Conservation (phyloP, 2,888 invertebrate species). For the Agrenia bidenticulata region DNA sequence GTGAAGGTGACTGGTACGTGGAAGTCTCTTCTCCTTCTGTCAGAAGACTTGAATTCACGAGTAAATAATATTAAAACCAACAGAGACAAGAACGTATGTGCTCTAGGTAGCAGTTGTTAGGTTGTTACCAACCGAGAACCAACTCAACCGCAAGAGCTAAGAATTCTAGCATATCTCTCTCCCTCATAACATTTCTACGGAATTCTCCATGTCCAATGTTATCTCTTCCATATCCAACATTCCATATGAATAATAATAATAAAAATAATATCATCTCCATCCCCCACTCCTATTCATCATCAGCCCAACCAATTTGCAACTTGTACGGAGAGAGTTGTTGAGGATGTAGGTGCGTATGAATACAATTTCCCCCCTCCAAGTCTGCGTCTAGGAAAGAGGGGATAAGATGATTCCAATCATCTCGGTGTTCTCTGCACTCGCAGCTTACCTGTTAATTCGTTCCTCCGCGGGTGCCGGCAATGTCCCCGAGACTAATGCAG, state of each 20-base stretch:
- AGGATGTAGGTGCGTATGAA: too few relatives aligned
- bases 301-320: too few relatives aligned
- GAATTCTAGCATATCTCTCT: neutral
- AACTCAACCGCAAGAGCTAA: conserved; percentile 1
- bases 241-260: too few relatives aligned
- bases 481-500: conserved; percentile 18
- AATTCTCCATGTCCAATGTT: too few relatives aligned
- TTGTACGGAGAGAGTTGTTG: too few relatives aligned
- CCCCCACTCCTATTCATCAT: too few relatives aligned
- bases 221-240: too few relatives aligned
- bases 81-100: neutral
- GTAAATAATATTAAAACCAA: neutral
- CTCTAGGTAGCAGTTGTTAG: too few relatives aligned
- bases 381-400: neutral
- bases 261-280: too few relatives aligned
- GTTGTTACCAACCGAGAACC: neutral
- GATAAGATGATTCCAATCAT: neutral
- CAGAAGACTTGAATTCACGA: neutral
- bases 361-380: too few relatives aligned
- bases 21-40: neutral
- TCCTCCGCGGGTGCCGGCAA: conserved; percentile 19
- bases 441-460: conserved; percentile 24
- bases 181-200: too few relatives aligned
- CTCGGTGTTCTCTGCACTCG: neutral
- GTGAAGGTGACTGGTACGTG: conserved; percentile 33